Evolutionary conservation across 1,140 invertebrate species (phyloP).

Genomic region (Notospermus geniculatus): DNA sequence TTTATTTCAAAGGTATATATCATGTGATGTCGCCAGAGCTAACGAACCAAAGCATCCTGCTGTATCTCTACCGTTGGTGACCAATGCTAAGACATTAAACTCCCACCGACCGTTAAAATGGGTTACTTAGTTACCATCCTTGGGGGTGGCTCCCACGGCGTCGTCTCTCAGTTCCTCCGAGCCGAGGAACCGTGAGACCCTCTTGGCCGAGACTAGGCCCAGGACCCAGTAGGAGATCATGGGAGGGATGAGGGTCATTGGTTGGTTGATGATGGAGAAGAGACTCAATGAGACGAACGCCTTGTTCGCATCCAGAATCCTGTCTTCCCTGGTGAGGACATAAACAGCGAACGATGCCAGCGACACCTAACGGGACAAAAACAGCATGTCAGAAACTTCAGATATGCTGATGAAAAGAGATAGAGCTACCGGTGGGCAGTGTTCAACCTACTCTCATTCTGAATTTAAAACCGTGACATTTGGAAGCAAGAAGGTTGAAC

Average conservation of each 20-base stretch:
- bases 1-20: too few relatives aligned
- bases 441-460: too few relatives aligned
- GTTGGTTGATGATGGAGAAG: constrained; percentile 82
- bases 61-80: too few relatives aligned
- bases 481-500: too few relatives aligned
- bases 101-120: too few relatives aligned
- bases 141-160: constrained; percentile 14
- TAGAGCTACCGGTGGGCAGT: too few relatives aligned
- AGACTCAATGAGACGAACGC: constrained; percentile 89
- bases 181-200: constrained; percentile 27
- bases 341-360: constrained; percentile 38
- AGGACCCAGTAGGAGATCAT: constrained; percentile 58
- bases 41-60: constrained; percentile 16
- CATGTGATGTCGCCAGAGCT: too few relatives aligned
- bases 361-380: constrained; percentile 16
- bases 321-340: constrained; percentile 48
- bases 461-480: too few relatives aligned
- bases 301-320: constrained; percentile 59
- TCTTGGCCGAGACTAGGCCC: constrained; percentile 27
- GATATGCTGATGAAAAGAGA: too few relatives aligned
- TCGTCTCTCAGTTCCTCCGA: constrained; percentile 25
- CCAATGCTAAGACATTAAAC: too few relatives aligned
- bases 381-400: background rate
- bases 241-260: constrained; percentile 22
- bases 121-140: too few relatives aligned